Conservation (phyloP, 2,113 vertebrate species). For the Dendropsophus ebraccatus region DNA sequence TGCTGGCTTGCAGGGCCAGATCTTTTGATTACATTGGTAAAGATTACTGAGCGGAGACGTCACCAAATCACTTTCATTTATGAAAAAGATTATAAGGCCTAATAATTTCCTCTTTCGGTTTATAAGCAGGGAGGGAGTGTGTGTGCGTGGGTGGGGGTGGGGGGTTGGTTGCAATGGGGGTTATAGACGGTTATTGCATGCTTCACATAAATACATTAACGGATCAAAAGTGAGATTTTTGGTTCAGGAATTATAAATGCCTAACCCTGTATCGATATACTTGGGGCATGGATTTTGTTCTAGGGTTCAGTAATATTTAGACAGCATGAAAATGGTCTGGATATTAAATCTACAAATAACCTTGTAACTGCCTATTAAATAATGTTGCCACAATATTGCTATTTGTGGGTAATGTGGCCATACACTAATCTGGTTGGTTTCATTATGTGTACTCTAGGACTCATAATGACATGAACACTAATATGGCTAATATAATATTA, state of each 20-base stretch:
- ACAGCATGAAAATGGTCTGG: neutral
- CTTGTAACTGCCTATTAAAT: neutral
- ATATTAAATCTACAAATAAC: neutral
- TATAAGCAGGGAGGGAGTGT: too few relatives aligned
- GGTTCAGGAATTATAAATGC: neutral
- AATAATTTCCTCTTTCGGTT: too few relatives aligned
- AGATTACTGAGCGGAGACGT: constrained; percentile 20
- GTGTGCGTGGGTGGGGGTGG: too few relatives aligned
- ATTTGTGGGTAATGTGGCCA: neutral
- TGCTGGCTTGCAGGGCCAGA: neutral
- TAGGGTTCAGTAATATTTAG: neutral
- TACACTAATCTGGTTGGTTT: too few relatives aligned
- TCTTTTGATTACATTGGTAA: neutral
- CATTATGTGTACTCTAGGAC: too few relatives aligned
- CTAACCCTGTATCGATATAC: neutral
- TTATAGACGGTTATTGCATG: neutral
- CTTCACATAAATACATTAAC: neutral
- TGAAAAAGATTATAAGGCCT: constrained; percentile 30
- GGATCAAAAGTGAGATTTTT: neutral
- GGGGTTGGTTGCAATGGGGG: too few relatives aligned
- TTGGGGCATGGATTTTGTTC: neutral
- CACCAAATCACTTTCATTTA: constrained; percentile 26
- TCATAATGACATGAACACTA: too few relatives aligned
- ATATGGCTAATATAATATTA: too few relatives aligned
- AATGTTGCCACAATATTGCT: neutral